Evolutionary conservation across 2,797 vertebrate genomes (phyloP).

Genomic region (Artibeus jamaicensis): DNA sequence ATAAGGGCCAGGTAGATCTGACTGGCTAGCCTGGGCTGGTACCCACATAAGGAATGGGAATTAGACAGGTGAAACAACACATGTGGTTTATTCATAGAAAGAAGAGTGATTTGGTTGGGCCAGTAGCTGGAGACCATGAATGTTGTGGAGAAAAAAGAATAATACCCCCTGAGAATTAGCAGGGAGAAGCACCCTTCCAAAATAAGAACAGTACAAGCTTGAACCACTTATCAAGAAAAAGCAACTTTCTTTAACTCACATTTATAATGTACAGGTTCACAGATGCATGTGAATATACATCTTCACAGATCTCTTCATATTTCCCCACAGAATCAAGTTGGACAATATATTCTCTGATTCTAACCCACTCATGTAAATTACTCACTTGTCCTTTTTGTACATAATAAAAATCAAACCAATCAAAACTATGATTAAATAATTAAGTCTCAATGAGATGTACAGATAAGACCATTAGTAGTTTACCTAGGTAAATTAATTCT

Average conservation of each 20-base stretch:
- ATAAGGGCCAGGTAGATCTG: neutral
- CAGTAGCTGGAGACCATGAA: neutral
- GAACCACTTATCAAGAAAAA: neutral
- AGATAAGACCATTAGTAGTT: neutral
- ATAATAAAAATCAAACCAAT: slow-evolving; percentile 16
- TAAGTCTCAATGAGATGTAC: neutral
- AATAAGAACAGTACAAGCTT: neutral
- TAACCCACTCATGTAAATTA: neutral
- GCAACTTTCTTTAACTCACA: slow-evolving; percentile 17
- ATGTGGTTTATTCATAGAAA: neutral
- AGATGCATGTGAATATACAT: neutral
- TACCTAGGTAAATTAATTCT: slow-evolving; percentile 32
- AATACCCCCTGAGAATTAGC: neutral
- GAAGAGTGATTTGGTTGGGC: neutral
- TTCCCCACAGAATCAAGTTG: neutral
- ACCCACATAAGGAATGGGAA: neutral
- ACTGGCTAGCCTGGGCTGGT: neutral
- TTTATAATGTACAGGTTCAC: slow-evolving; percentile 6
- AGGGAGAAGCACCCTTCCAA: neutral
- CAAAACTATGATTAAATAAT: neutral
- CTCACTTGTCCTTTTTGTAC: neutral
- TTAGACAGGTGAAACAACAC: neutral
- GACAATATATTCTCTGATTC: neutral
- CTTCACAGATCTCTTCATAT: neutral
- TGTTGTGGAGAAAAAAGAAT: neutral